phyloP scores from a whole-genome alignment of 2,113 vertebrate genomes.

The Hyperopisus bebe region DNA sequence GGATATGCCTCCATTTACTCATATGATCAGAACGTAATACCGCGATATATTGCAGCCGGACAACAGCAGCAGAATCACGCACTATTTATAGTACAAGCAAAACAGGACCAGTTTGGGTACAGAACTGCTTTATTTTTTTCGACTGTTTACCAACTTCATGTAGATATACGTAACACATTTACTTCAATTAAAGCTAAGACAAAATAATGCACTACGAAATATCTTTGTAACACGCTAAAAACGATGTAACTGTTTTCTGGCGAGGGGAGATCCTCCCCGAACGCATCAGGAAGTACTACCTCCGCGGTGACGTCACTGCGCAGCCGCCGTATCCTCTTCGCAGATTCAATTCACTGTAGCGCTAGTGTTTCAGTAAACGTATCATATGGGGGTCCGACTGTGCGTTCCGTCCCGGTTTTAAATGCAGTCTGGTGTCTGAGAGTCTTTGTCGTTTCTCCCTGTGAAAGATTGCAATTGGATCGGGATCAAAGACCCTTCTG shows the following conservation, averaged over 20 bases:
- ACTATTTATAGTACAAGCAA: background rate
- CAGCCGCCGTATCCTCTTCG: background rate
- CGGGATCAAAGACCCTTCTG: background rate
- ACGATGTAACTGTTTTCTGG: background rate
- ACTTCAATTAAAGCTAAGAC: background rate
- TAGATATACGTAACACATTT: background rate
- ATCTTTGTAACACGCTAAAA: background rate
- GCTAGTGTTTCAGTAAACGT: background rate
- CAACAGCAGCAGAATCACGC: background rate
- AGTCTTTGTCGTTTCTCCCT: background rate
- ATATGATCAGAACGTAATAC: background rate
- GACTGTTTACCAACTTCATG: background rate
- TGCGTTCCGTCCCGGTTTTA: background rate
- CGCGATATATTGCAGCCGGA: background rate
- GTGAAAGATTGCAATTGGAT: background rate
- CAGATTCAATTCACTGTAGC: background rate
- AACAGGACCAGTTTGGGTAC: background rate
- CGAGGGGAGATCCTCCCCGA: no score
- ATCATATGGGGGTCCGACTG: background rate
- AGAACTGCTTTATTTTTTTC: background rate
- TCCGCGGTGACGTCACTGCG: background rate
- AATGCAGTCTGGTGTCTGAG: background rate
- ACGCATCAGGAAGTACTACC: constrained; percentile 18
- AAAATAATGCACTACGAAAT: background rate
- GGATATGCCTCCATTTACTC: background rate